Conservation (phyloP, 2,113 vertebrate species). For the Ondatra zibethicus region DNA sequence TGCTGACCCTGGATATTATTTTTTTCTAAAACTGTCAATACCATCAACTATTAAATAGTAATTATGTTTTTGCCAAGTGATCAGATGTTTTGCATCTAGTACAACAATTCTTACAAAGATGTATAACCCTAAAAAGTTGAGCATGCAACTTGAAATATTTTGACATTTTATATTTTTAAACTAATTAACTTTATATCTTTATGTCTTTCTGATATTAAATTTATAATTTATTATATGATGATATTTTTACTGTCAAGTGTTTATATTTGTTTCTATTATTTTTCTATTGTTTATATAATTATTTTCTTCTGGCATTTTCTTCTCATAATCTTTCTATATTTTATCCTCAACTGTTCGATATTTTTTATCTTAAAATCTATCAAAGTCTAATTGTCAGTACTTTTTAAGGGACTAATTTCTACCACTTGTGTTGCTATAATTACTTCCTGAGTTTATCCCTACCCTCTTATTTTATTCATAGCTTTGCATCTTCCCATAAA, state of each 20-base stretch:
- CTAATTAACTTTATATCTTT: background rate
- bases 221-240: background rate
- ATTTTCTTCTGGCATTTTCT: background rate
- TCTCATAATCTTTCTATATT: background rate
- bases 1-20: background rate
- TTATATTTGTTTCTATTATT: background rate
- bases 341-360: background rate
- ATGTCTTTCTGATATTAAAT: background rate
- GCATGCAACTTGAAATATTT: background rate
- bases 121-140: background rate
- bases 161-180: background rate
- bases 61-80: background rate
- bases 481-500: background rate
- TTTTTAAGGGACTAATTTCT: background rate
- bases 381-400: background rate
- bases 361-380: background rate
- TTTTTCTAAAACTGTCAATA: background rate
- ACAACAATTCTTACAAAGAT: background rate
- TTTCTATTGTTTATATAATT: background rate
- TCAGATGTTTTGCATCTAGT: background rate
- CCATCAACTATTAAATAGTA: background rate
- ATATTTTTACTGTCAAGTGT: background rate
- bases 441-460: background rate
- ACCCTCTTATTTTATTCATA: background rate
- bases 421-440: background rate